Evolutionary conservation across 1,140 invertebrate species (phyloP), one percentile per base, ranked within the genome.

Genomic region (Ceratina japonica): DNA sequence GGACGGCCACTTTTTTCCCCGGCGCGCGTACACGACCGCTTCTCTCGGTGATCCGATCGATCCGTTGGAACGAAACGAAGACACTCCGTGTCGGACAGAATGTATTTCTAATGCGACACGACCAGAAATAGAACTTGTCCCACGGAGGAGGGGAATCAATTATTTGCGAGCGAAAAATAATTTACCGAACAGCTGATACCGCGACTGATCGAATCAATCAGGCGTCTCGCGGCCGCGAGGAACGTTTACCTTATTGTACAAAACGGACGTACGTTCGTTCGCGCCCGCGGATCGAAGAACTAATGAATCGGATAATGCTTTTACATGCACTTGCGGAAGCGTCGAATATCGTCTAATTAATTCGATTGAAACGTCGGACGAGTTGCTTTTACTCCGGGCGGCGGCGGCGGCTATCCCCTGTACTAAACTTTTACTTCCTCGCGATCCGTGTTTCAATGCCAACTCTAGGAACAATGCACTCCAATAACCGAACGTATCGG

Each of bases 351-450:
- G 18, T 66, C 24, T 70, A 56, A 70, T 56, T 27, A 31, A 70
- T 71, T 58, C 37, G 2, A 58, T 58, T 31, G 27, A 58, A 58
- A 44, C 13, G 20, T 31, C 4, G 24, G 71, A 71, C 37, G 37
- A 82, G 68, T 78, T 82, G 56, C 80, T 69, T 83, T 78, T 68
- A 69, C 74, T 82, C 44, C n/a, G n/a, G n/a, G 37, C 37, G 37
- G n/a, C n/a, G n/a, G n/a, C n/a, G n/a, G n/a, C 52, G 54, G 56
- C 64, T 82, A 59, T 58, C 37, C 64, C 16, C 22, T 24, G 7
- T 13, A 7, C 16, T 20, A 5, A 31, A 20, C 51, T 51, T 54
- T 65, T 27, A 24, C 51, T 24, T 58, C 8, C 51, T 44, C 49
- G 3, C 49, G 3, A 65, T 56, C 22, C 58, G 62, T 49, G 64